Percentiles rank a stretch among this genome's conserved stretches.
Conservation (phyloP, 1,140 invertebrate species). For the Drosophila guanche region DNA sequence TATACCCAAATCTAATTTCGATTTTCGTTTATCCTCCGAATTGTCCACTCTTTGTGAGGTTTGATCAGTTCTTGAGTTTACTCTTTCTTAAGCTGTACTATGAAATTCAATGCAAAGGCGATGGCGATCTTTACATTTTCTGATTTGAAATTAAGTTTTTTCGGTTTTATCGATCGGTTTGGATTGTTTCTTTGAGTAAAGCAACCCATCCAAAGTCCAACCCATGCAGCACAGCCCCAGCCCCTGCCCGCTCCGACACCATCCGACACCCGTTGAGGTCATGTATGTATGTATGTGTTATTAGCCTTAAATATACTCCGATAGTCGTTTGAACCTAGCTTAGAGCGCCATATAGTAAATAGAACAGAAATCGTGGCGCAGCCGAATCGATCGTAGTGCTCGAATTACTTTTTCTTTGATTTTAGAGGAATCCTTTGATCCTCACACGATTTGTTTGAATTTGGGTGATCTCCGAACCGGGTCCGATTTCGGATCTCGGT, state of each 20-base stretch:
- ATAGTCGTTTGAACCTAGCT: slow-evolving; percentile 14
- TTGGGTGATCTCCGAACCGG: slow-evolving; percentile 6
- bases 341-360: slow-evolving; percentile 3
- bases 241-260: too few species aligned
- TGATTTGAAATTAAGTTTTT: slow-evolving; percentile 13
- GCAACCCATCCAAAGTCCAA: not conserved
- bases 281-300: too few species aligned
- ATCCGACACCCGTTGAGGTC: too few species aligned
- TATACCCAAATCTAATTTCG: slow-evolving; percentile 7
- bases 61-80: not conserved
- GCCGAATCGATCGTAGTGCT: slow-evolving; percentile 5
- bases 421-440: slow-evolving; percentile 8
- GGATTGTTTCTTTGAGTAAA: slow-evolving; percentile 4
- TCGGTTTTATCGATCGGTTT: slow-evolving; percentile 12
- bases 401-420: slow-evolving; percentile 4
- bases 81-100: too few species aligned
- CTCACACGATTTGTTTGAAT: not conserved
- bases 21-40: slow-evolving; percentile 26
- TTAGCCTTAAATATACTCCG: too few species aligned
- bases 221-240: too few species aligned
- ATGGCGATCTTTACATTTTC: slow-evolving; percentile 5
- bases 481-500: slow-evolving; percentile 7
- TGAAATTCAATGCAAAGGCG: too few species aligned
- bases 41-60: slow-evolving; percentile 23
- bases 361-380: not conserved